Evolutionary conservation across 2,797 vertebrate genomes (phyloP).

Genomic region (Chloroceryle amazona): DNA sequence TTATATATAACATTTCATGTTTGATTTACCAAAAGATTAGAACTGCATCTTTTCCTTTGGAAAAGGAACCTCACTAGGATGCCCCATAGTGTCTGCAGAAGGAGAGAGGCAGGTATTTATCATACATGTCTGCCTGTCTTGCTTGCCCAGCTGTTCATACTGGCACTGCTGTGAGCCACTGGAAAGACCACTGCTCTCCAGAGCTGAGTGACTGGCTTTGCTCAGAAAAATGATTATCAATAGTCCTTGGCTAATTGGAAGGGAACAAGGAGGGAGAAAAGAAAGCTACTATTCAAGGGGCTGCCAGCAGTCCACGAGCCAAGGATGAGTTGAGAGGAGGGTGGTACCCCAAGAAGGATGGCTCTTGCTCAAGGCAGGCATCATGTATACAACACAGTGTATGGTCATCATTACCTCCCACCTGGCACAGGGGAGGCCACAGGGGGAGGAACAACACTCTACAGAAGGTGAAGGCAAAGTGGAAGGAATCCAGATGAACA

Average conservation of each 20-base stretch:
- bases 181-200: not conserved
- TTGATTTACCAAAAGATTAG: not conserved
- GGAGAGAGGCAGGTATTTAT: not conserved
- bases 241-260: not conserved
- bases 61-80: not conserved
- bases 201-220: not conserved
- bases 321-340: not conserved
- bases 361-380: rapidly evolving
- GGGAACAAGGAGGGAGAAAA: not conserved
- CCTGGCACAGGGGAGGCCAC: not conserved
- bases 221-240: conserved; percentile 10
- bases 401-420: not conserved
- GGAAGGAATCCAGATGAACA: not conserved
- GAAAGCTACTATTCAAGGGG: not conserved
- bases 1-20: not conserved
- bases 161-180: not conserved
- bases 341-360: not conserved
- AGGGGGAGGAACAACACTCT: not conserved
- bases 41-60: not conserved
- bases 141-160: conserved; percentile 1
- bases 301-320: rapidly evolving
- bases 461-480: not conserved
- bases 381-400: rapidly evolving
- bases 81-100: not conserved
- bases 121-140: not conserved